Conservation (phyloP, 2,888 invertebrate species). For the Galeruca laticollis region DNA sequence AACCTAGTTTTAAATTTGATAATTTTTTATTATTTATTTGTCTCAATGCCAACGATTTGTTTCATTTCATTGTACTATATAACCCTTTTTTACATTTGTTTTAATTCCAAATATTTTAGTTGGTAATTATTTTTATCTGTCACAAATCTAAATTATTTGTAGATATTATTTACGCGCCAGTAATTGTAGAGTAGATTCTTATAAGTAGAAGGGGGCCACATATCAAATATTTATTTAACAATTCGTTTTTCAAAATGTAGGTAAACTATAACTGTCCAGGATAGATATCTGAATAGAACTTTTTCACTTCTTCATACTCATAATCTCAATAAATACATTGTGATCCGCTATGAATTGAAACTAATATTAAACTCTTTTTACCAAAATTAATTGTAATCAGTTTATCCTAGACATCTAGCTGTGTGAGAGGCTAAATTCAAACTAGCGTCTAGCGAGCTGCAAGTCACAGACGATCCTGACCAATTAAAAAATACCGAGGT, state of each 20-base stretch:
- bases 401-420: no score
- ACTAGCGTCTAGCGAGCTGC: no score
- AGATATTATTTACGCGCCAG: not conserved
- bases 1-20: not conserved
- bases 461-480: no score
- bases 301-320: not conserved
- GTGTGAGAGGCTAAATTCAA: no score
- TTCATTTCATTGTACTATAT: no score
- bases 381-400: not conserved
- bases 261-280: no score
- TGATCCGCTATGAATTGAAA: not conserved
- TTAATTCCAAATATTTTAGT: not conserved
- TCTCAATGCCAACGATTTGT: no score
- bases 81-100: not conserved
- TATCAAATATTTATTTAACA: not conserved
- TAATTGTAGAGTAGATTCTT: not conserved
- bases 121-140: no score
- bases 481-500: no score
- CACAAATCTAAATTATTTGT: no score
- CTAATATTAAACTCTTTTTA: not conserved
- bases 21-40: not conserved
- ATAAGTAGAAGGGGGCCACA: slow-evolving; percentile 4
- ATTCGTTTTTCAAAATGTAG: not conserved
- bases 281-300: not conserved
- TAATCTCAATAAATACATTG: not conserved